Evolutionary conservation across 2,113 vertebrate genomes (phyloP).

Genomic region (Himantopus leucocephalus): DNA sequence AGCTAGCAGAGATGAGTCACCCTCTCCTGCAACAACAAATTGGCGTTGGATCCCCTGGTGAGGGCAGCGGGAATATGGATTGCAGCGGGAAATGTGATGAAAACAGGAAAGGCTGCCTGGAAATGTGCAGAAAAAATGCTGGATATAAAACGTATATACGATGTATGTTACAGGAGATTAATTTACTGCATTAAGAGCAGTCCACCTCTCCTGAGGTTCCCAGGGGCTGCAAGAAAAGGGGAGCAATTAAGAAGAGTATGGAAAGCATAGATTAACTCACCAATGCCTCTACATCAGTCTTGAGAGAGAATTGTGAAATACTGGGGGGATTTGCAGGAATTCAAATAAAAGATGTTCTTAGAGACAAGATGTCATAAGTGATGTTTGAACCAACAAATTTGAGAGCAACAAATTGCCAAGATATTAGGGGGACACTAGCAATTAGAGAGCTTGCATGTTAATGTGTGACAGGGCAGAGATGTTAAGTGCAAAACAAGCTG

Average conservation of each 20-base stretch:
- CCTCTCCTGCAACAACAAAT: neutral
- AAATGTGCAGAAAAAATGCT: neutral
- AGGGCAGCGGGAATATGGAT: neutral
- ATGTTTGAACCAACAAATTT: neutral
- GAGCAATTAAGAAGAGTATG: neutral
- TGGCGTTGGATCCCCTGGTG: neutral
- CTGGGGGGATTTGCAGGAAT: neutral
- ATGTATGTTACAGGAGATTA: neutral
- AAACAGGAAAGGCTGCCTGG: neutral
- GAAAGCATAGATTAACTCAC: neutral
- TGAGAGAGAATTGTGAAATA: neutral
- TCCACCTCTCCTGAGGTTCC: neutral
- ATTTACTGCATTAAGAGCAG: neutral
- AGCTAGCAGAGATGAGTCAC: neutral
- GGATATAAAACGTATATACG: neutral
- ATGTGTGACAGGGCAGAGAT: neutral
- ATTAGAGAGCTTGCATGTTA: neutral
- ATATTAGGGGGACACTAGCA: neutral
- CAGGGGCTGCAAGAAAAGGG: rapidly evolving
- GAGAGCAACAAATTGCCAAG: neutral
- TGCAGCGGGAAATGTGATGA: neutral
- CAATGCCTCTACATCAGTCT: neutral
- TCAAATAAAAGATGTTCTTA: neutral
- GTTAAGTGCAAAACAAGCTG: neutral
- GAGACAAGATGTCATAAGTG: neutral